Base-by-base conservation (phyloP, 2,113 vertebrate species). In the Clarias batrachus region DNA sequence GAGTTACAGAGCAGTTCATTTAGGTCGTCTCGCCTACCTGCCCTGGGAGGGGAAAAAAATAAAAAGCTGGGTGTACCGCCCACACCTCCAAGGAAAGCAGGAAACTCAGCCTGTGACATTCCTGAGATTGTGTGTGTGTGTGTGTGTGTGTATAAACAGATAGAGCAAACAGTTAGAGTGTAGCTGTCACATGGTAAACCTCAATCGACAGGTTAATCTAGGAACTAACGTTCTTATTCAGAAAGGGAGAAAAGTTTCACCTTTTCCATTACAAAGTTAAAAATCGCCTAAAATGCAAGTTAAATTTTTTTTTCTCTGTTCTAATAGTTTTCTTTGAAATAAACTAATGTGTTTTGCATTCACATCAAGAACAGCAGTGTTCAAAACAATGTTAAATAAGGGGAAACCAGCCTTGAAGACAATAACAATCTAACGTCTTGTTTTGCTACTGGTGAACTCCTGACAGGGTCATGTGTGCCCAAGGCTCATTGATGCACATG, bases 91-190 rank as follows among this genome's bases (percentile, higher is more conserved):
- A 74, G 81, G 60, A 57, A 81, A 87, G 60, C 78, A 88, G 90
- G 88, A 90, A 90, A 88, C 80, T 48, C 56, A 54, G 68, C 52
- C 70, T 65, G 17, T 82, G 59, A 56, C 82, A 88, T 90, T 88
- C 68, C 56, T 5, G 21, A 21, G 57, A 27, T 12, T 23, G 78
- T 27, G 23, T 14, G 78, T 30, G 56, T 57, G 62, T 82, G 81
- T 66, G 60, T n/a, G 80, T 65, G 57, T 62, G 73, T 76, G 41
- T n/a, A 41, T 54, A 87, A 79, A 82, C 3, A 25, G 63, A 54
- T 25, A 63, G 66, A 81, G 85, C 33, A 66, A 68, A 79, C 62
- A 88, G 57, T 62, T 25, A 52, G 65, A 87, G 76, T 56, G 27
- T 16, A 62, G 12, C 41, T 77, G 27, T 65, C 78, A 56, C 62